Percentiles rank a stretch among this genome's conserved stretches.
These are phyloP conservation scores for Oedothorax gibbosus DNA, from an alignment of 1,140 invertebrate species.

Conservation along the genomic window DNA sequence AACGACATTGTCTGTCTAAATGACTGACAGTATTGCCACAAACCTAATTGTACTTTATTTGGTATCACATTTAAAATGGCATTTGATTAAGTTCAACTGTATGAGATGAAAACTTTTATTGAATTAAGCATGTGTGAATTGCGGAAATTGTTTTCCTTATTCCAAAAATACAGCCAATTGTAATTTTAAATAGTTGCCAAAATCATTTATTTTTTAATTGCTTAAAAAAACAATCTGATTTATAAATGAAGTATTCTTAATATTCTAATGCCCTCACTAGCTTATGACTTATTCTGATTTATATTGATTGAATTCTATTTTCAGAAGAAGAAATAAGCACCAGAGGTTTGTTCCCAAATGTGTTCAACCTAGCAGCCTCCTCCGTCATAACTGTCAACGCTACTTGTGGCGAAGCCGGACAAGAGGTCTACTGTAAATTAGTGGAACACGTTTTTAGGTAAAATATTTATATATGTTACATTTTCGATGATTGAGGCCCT, in stretches of 20 bases:
- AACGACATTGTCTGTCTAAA: no score
- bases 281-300: not conserved
- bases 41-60: no score
- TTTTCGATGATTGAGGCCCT: no score
- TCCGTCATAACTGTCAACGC: constrained; percentile 86
- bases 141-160: no score
- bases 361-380: constrained; percentile 88
- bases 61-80: no score
- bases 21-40: no score
- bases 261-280: not conserved
- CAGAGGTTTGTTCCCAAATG: constrained; percentile 79
- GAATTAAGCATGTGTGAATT: no score
- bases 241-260: not conserved
- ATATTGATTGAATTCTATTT: not conserved
- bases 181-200: not conserved
- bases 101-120: no score
- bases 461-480: not conserved
- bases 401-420: constrained; percentile 85
- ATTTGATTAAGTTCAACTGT: no score
- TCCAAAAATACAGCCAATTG: no score
- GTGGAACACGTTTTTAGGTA: constrained; percentile 72
- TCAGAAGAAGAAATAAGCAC: constrained; percentile 26
- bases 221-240: no score
- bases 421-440: constrained; percentile 84
- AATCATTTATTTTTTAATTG: no score